A percentile compares a stretch with the other conserved stretches of the same genome.
Evolutionary conservation across 1,140 invertebrate genomes (phyloP).

Genomic region (Drosophila pseudoobscura): DNA sequence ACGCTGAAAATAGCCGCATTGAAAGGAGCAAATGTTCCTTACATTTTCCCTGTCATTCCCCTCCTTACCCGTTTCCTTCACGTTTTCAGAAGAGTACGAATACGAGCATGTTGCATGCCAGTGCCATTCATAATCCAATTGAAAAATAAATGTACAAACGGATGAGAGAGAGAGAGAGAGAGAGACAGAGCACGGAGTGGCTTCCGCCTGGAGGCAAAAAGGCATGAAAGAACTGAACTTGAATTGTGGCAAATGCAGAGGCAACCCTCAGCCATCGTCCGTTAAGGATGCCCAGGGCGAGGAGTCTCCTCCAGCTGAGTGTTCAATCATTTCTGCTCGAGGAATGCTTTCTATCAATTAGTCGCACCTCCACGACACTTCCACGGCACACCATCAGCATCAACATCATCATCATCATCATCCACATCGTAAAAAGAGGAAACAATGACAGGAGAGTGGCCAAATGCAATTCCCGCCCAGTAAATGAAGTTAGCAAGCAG

Average conservation of each 20-base stretch:
- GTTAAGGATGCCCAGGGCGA: not conserved
- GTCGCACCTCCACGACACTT: conserved; percentile 41
- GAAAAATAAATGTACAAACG: conserved; percentile 28
- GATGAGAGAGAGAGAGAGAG: not conserved
- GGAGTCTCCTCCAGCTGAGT: conserved; percentile 23
- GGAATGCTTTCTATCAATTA: conserved; percentile 54
- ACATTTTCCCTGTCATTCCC: not conserved
- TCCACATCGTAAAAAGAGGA: conserved; percentile 1
- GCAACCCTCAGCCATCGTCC: no score
- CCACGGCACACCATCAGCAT: not conserved
- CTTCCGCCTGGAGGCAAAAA: not conserved
- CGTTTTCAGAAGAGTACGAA: not conserved
- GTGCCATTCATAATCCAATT: conserved; percentile 43
- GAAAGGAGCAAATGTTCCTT: conserved; percentile 35
- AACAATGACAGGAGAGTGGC: conserved; percentile 35
- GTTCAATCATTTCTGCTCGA: conserved; percentile 48
- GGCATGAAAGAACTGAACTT: no score
- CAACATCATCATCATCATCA: not conserved
- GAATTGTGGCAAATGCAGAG: no score
- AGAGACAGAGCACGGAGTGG: conserved; percentile 1
- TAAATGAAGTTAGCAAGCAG: conserved; percentile 41
- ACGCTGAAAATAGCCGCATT: conserved; percentile 43
- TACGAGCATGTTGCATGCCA: conserved; percentile 18
- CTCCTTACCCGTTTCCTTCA: not conserved
- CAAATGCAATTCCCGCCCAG: conserved; percentile 45